Evolutionary conservation across 2,888 invertebrate genomes (phyloP).

Genomic region (Rotaria sp.): DNA sequence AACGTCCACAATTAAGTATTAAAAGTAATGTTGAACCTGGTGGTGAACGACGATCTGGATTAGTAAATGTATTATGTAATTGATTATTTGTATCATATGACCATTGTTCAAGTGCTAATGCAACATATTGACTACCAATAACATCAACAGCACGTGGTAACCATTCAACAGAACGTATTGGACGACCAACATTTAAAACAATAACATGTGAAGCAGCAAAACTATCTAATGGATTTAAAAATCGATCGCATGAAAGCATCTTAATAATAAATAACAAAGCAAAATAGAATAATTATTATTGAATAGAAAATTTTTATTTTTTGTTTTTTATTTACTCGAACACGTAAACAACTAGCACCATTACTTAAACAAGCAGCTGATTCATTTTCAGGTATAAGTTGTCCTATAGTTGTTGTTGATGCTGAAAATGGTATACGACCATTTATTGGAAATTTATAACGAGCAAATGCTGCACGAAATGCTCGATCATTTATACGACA

Average conservation of each 20-base stretch:
- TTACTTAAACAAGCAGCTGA: conserved; percentile 27
- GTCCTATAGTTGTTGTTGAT: conserved; percentile 10
- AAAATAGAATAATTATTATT: not conserved
- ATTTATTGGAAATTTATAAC: conserved; percentile 15
- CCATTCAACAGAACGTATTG: conserved; percentile 22
- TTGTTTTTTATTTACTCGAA: not conserved
- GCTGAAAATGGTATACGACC: conserved; percentile 26
- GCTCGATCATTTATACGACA: conserved; percentile 25
- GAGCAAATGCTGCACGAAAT: conserved; percentile 17
- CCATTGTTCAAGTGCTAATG: conserved; percentile 28
- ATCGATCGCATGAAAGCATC: conserved; percentile 28
- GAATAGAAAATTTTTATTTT: not conserved
- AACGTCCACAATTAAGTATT: conserved; percentile 16
- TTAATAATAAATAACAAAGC: not conserved
- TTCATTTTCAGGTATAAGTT: conserved; percentile 29
- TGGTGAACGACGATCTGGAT: conserved; percentile 27
- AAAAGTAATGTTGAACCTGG: conserved; percentile 19
- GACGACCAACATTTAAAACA: conserved; percentile 17
- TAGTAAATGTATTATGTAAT: not conserved
- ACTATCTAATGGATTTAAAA: conserved; percentile 21
- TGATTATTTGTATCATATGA: conserved; percentile 9
- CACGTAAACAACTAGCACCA: conserved; percentile 27
- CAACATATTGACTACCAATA: conserved; percentile 25
- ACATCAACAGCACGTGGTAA: conserved; percentile 23
- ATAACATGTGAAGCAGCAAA: conserved; percentile 30